phyloP scores from a whole-genome alignment of 2,797 vertebrate species.

The Hybognathus amarus region DNA sequence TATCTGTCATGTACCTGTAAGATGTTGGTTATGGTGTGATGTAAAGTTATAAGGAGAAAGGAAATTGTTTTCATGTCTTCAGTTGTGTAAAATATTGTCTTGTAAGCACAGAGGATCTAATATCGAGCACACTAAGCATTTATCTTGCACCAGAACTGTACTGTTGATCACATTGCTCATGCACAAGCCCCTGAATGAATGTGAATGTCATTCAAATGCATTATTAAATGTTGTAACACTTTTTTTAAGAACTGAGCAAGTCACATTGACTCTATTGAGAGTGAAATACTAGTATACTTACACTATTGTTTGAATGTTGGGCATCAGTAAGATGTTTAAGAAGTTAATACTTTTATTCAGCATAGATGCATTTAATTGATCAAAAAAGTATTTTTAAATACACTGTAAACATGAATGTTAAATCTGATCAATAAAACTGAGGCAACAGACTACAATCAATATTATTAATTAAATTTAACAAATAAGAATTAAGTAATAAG shows the following conservation, averaged over 20 bases:
- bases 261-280: background rate
- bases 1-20: conserved; percentile 53
- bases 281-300: background rate
- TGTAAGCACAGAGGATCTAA: conserved; percentile 29
- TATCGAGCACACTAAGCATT: conserved; percentile 28
- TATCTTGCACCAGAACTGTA: background rate
- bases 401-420: no score
- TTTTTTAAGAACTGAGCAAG: background rate
- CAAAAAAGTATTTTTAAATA: no score
- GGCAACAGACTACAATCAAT: no score
- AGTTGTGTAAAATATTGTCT: conserved; percentile 44
- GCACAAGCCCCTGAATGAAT: conserved; percentile 26
- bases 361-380: background rate
- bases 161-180: background rate
- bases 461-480: no score
- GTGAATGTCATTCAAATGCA: background rate
- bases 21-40: conserved; percentile 43
- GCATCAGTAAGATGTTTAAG: background rate
- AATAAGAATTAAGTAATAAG: no score
- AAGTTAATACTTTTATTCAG: background rate
- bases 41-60: conserved; percentile 32
- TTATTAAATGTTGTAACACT: background rate
- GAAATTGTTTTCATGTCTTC: conserved; percentile 25
- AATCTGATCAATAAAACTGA: no score
- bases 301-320: background rate